Conservation (phyloP, 2,888 invertebrate species). For the Oxycera nigricornis region DNA sequence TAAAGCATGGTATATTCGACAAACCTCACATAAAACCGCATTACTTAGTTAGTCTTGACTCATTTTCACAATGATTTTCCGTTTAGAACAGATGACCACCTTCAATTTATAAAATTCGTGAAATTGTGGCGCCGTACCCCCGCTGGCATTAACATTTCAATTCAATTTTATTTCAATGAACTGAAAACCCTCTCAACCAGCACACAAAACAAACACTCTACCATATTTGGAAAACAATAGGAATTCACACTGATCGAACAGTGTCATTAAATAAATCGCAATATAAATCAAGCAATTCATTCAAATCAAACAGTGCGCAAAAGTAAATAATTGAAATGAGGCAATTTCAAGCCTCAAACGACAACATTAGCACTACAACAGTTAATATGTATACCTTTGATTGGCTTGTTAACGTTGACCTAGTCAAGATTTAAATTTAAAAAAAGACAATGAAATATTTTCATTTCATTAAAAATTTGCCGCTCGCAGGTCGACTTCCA, state of each 20-base stretch:
- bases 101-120: background rate
- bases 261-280: conserved; percentile 14
- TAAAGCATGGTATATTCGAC: too few species aligned
- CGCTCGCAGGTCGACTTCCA: background rate
- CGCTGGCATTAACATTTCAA: background rate
- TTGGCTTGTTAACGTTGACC: conserved; percentile 21
- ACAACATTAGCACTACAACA: too few species aligned
- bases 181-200: background rate
- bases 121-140: background rate
- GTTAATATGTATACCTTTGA: too few species aligned
- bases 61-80: too few species aligned
- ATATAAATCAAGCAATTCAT: conserved; percentile 25
- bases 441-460: conserved; percentile 24
- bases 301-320: conserved; percentile 18
- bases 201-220: background rate
- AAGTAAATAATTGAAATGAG: background rate
- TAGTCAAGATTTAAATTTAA: conserved; percentile 3
- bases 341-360: too few species aligned
- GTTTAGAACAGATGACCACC: background rate
- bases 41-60: too few species aligned
- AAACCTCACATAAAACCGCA: too few species aligned
- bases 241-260: conserved; percentile 16
- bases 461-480: background rate
- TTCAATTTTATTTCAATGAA: background rate
- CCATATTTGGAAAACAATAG: conserved; percentile 32